Base-by-base conservation (phyloP, 2,797 vertebrate genomes). In the Pitangus sulphuratus region DNA sequence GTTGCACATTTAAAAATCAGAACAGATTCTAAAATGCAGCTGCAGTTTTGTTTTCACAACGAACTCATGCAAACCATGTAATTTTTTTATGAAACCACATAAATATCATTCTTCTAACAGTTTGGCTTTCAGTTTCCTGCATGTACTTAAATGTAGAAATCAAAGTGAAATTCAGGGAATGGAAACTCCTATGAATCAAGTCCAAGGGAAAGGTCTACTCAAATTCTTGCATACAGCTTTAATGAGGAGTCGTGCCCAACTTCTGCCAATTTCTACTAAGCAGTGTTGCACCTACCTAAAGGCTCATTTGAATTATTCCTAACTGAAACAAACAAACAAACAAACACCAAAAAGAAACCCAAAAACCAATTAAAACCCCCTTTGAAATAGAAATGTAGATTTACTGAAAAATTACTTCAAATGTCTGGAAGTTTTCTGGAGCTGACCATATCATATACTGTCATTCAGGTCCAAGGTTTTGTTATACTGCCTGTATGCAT, bases 141-240 rank as follows among this genome's bases (percentile, higher is more conserved):
- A 61, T 33, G 39, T 87, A 95, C 39, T 69, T 93, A 62, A 88
- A 76, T 11, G 9, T 44, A 86, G 62, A 91, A 95, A 92, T 94
- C 72, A 81, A 95, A 95, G 57, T 3, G 5, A 90, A 92, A 75
- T 87, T 68, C 45, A 95, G 60, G 72, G 85, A 95, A 62, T 94
- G 79, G 91, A 95, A 95, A 95, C 26, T 78, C 26, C 71, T 19
- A 65, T 88, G 79, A 91, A 94, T 65, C 65, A 78, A 90, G 18
- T 90, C 82, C 89, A 95, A 93, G 88, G 30, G 33, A 89, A 95
- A 89, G 50, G 26, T 72, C 91, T 92, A 76, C 61, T 87, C 30
- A 89, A 83, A 87, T 83, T 91, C 71, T 87, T 95, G 72, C 72
- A 58, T 69, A 54, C 4, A 79, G 69, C 16, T 93, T 85, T 94